Evolutionary conservation across 1,140 invertebrate species (phyloP), one percentile per base, ranked within the genome.

Genomic region (Chrysomallon squamiferum): DNA sequence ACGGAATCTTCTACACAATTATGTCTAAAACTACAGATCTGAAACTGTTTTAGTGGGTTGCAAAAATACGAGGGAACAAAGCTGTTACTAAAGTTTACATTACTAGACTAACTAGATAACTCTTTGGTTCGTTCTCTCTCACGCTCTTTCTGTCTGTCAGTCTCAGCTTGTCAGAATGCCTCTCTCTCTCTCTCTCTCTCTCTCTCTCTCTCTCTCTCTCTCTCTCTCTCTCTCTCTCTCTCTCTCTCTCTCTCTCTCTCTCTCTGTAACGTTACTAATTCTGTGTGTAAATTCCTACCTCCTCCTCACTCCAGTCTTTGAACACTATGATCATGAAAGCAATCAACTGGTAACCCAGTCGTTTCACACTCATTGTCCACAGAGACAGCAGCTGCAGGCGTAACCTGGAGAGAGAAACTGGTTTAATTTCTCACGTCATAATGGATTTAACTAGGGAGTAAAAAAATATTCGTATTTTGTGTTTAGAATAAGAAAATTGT

Each of bases 331-430:
- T 54, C 79, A 83, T 83, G 52, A 83, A 82, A 15, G 79, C 80
- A 47, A 84, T 77, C 77, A 84, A 74, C 45, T 82, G 79, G 41
- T 78, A 79, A 1, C 83, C 83, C 3, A 84, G 65, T 41, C 83
- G 60, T 65, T 84, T 84, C 9, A 83, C 67, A 32, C 79, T 78
- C 9, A 74, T 72, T 5, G 81, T 83, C 83, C 83, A 84, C 25
- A 81, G 64, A 2, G 79, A 73, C 9, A 84, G 60, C 22, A 84
- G 66, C 68, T 84, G 83, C 2, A 82, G 59, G 18, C 80, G 68
- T 22, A 84, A 62, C 65, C 81, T 84, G 65, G 18, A 71, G 52
- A 56, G 35, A 15, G 5, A 38, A 38, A 38, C 35, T 5, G 35
- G 5, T 38, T n/a, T n/a, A n/a, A n/a, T n/a, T n/a, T n/a, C n/a